phyloP scores from a whole-genome alignment of 2,113 vertebrate species.

The Gallinago jamesoni region DNA sequence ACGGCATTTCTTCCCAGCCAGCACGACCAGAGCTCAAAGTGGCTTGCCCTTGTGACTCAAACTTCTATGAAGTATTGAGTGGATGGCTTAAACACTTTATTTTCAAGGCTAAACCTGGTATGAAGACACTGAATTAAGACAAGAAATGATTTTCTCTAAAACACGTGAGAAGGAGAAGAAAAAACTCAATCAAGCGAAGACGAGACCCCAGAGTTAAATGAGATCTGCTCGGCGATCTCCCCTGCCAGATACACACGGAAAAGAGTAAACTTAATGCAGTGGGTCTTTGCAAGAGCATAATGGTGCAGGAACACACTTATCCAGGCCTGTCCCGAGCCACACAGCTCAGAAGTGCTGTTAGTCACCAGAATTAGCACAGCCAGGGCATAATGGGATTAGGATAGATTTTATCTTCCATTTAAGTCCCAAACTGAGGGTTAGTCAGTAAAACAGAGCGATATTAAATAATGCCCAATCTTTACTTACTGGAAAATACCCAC shows the following conservation, averaged over 20 bases:
- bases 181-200: background rate
- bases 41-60: background rate
- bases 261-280: rapidly evolving
- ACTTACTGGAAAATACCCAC: conserved; percentile 13
- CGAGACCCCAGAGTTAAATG: background rate
- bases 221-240: background rate
- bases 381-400: background rate
- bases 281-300: background rate
- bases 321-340: background rate
- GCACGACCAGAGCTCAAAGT: rapidly evolving
- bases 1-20: too few relatives aligned
- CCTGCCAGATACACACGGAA: background rate
- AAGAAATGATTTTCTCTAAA: background rate
- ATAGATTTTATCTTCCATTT: conserved; percentile 55
- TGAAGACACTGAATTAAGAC: background rate
- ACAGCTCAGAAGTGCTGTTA: rapidly evolving
- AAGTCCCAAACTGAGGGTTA: conserved; percentile 26
- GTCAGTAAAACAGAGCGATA: background rate
- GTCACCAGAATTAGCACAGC: background rate
- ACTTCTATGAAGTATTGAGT: background rate
- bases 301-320: background rate
- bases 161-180: background rate
- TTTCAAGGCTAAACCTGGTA: background rate
- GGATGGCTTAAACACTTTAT: background rate
- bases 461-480: background rate